Conservation (phyloP, 1,140 invertebrate genomes). For the Nebria ingens region DNA sequence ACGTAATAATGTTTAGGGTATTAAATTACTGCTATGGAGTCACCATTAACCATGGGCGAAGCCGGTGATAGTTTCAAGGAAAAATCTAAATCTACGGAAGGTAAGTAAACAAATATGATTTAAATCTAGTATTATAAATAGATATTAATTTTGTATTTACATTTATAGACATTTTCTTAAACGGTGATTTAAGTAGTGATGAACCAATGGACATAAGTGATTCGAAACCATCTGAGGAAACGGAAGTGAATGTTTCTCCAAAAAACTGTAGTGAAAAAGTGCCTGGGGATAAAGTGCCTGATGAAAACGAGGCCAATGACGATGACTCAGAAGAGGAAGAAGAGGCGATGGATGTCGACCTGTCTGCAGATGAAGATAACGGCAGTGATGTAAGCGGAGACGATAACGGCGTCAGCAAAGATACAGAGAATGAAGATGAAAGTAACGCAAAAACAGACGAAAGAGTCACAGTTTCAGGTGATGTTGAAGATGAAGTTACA, state of each 20-base stretch:
- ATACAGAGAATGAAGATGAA: slow-evolving; percentile 16
- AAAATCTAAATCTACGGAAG: not conserved
- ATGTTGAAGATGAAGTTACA: slow-evolving; percentile 3
- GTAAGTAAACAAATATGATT: slow-evolving; percentile 2
- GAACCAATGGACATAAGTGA: slow-evolving; percentile 18
- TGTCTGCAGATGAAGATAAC: slow-evolving; percentile 14
- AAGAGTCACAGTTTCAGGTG: slow-evolving; percentile 14
- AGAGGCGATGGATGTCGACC: slow-evolving; percentile 15
- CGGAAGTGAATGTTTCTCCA: not conserved
- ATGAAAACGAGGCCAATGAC: slow-evolving; percentile 16
- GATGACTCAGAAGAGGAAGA: slow-evolving; percentile 22
- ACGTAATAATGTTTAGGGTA: too few relatives aligned
- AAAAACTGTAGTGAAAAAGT: slow-evolving; percentile 27
- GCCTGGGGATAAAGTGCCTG: slow-evolving; percentile 31
- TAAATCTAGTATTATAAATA: not conserved
- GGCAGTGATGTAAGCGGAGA: slow-evolving; percentile 8
- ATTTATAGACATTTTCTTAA: slow-evolving; percentile 29
- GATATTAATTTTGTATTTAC: slow-evolving; percentile 13
- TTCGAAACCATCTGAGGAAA: slow-evolving; percentile 1
- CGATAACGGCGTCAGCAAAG: slow-evolving; percentile 12
- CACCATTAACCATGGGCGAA: slow-evolving; percentile 13
- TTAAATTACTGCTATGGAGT: slow-evolving; percentile 1
- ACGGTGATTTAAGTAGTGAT: slow-evolving; percentile 35
- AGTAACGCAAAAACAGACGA: slow-evolving; percentile 15
- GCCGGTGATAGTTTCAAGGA: slow-evolving; percentile 14